Evolutionary conservation across 2,888 invertebrate genomes (phyloP), one percentile per base, ranked within the genome.

Genomic region (Dryadula phaetusa): DNA sequence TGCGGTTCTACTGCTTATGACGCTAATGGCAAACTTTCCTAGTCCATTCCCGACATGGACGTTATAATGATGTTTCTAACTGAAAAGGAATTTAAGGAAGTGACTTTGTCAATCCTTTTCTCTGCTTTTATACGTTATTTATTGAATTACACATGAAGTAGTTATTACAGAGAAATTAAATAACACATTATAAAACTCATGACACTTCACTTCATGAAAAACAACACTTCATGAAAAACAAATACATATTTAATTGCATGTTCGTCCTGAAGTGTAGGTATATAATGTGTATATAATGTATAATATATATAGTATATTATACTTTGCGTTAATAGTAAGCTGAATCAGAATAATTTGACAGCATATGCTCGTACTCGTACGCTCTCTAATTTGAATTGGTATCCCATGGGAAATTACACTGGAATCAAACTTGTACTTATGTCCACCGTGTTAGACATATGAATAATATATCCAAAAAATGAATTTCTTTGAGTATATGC

Each of bases 1-100:
- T 70, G 70, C 68, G 70, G 65, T 64, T 63, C n/a, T n/a, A n/a
- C 64, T 70, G 63, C 63, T 69, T 69, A 62, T 69, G 63, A 68
- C 69, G 69, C 61, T 68, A 66, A 70, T 68, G 70, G 70, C 40
- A 54, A 66, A 66, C 68, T 63, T 42, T 65, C 54, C 68, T 68
- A 70, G 68, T 61, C 67, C 68, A 61, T 63, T 68, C 65, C 47
- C 42, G 47, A 16, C 65, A 56, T 64, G 62, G 67, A 7, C 52
- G 28, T 64, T 44, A 46, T 22, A 47, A 44, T 58, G 44, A n/a
- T n/a, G n/a, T n/a, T n/a, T n/a, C n/a, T n/a, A n/a, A n/a, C n/a
- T n/a, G n/a, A n/a, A n/a, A n/a, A n/a, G n/a, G n/a, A n/a, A n/a
- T n/a, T n/a, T n/a, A n/a, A n/a, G n/a, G n/a, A n/a, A n/a, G n/a